These are phyloP conservation scores for Papilio helenus DNA, from an alignment of 1,140 invertebrate genomes.

Conservation along the genomic window DNA sequence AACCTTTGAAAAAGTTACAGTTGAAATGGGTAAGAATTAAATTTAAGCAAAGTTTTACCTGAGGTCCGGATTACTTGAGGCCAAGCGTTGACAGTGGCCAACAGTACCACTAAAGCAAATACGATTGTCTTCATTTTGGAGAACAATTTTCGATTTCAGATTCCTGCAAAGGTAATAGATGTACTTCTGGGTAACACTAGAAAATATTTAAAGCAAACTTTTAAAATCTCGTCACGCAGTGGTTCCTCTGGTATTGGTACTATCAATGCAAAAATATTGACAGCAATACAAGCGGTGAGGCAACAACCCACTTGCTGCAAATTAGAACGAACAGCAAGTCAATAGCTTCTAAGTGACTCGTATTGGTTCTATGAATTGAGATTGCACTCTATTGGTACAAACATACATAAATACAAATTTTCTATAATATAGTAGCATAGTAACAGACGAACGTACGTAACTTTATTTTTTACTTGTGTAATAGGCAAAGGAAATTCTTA, in stretches of 20 bases:
- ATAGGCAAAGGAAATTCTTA: slow-evolving; percentile 50
- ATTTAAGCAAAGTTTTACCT: neutral
- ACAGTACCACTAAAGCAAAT: slow-evolving; percentile 47
- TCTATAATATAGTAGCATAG: no score
- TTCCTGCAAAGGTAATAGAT: neutral
- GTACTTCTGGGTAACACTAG: neutral
- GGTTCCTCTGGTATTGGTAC: no score
- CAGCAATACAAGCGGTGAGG: no score
- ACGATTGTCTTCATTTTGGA: slow-evolving; percentile 52
- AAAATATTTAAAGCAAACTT: no score
- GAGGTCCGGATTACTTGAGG: slow-evolving; percentile 24
- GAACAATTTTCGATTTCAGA: neutral
- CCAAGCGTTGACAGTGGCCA: slow-evolving; percentile 47
- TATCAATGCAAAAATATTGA: neutral
- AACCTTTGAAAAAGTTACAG: no score
- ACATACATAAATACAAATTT: no score
- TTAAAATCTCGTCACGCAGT: no score
- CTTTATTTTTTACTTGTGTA: no score
- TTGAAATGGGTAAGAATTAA: no score
- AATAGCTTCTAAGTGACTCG: neutral
- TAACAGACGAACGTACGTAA: no score
- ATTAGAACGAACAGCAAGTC: slow-evolving; percentile 25
- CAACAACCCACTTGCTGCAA: neutral
- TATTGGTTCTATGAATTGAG: neutral
- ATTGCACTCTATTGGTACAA: no score